Evolutionary conservation across 2,888 invertebrate genomes (phyloP), one percentile per base, ranked within the genome.

Genomic region (Tanypteryx hageni): DNA sequence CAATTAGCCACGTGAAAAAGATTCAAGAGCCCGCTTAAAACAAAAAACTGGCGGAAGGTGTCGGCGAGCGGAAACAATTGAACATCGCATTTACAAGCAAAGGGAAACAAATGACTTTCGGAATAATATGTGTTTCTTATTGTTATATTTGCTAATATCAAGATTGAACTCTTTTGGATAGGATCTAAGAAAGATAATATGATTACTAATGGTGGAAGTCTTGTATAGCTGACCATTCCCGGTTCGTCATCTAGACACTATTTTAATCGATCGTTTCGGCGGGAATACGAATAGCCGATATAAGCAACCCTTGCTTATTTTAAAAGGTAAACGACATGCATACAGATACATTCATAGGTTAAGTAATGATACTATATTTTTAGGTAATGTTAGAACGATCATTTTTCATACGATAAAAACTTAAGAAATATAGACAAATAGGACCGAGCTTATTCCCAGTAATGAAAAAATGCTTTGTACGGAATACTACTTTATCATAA

Each of bases 21-120:
- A 18, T 76, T 68, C 68, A 68, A 68, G 7, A 68, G 0, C 76
- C 76, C 76, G 76, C 76, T 76, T 8, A 5, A 76, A 76, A 76
- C 22, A n/a, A 27, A 76, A 76, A 27, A 22, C 22, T 76, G 27
- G 3, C 4, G 22, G n/a, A 22, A 9, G 22, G 76, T 27, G 4
- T 76, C 27, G 11, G 22, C 22, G 27, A 61, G 27, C 76, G 5
- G 76, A 76, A 76, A 76, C 76, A 76, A 13, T 27, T 76, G 76
- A 22, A 27, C 10, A 76, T 76, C 76, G 22, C 27, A 76, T 27
- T 27, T 27, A 11, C 27, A 4, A 76, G 76, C 22, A 27, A 27
- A 76, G 27, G 27, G 27, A 14, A 27, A 76, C 76, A 76, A 76
- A 76, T 76, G 76, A 76, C 76, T 76, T 76, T 76, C 76, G 76